phyloP scores from a whole-genome alignment of 1,140 invertebrate species.

The Caenorhabditis latens region DNA sequence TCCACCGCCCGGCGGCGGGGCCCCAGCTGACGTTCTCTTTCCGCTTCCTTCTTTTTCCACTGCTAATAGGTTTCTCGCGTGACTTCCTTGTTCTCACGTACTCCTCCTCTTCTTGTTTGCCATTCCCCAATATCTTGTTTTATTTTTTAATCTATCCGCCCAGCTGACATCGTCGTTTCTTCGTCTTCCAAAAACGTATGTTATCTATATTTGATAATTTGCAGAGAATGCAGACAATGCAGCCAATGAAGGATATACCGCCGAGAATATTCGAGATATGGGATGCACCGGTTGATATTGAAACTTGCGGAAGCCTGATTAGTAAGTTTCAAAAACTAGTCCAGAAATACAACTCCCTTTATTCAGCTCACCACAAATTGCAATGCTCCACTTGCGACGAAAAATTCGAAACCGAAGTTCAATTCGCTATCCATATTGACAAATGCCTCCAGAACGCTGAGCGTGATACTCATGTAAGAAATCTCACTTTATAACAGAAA shows the following conservation, averaged over 20 bases:
- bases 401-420: not conserved
- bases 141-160: not conserved
- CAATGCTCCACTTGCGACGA: constrained; percentile 5
- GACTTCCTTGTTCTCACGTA: constrained; percentile 51
- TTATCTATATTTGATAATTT: too few relatives aligned
- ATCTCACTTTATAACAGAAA: too few relatives aligned
- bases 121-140: constrained; percentile 15
- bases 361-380: not conserved
- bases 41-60: not conserved
- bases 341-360: too few relatives aligned
- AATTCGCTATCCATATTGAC: constrained; percentile 1
- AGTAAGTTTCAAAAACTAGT: not conserved
- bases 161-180: constrained; percentile 3
- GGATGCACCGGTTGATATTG: not conserved
- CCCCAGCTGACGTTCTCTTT: constrained; percentile 35
- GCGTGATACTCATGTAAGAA: not conserved
- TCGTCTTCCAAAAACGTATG: not conserved
- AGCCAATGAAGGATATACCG: not conserved
- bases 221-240: not conserved
- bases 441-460: not conserved
- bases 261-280: not conserved
- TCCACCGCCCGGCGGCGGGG: not conserved
- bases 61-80: constrained; percentile 27
- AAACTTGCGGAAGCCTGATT: not conserved
- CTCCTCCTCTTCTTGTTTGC: constrained; percentile 40